Percentiles rank a stretch among this genome's conserved stretches.
These are phyloP conservation scores for Enteromius anoplus DNA, from an alignment of 2,797 vertebrate species.

Conservation along the genomic window DNA sequence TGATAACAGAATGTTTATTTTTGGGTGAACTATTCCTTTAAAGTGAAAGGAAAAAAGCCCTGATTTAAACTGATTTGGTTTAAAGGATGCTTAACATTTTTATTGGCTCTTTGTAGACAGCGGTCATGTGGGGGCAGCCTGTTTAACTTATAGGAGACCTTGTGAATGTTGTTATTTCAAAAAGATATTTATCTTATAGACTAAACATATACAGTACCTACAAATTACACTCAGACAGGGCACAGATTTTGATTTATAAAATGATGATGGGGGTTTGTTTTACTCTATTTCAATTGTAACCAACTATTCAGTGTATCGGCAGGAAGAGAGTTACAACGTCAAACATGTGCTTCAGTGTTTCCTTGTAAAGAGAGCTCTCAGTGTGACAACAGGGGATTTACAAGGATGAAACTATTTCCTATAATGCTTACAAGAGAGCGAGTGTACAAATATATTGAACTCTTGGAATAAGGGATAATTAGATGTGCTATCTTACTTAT, in stretches of 20 bases:
- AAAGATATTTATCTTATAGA: not conserved
- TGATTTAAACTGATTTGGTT: constrained; percentile 1
- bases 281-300: not conserved
- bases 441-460: not conserved
- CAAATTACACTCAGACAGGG: not conserved
- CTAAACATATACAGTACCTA: not conserved
- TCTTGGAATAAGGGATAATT: not conserved
- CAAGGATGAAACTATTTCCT: constrained; percentile 13
- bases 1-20: no score
- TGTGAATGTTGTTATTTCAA: not conserved
- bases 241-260: constrained; percentile 18
- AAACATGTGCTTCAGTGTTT: not conserved
- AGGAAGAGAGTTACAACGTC: not conserved
- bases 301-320: not conserved
- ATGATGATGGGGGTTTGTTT: constrained; percentile 12
- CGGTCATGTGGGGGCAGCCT: not conserved
- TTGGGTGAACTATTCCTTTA: no score
- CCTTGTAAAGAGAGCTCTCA: constrained; percentile 9
- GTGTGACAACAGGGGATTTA: not conserved
- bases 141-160: not conserved
- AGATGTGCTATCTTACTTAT: not conserved
- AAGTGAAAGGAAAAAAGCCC: not conserved
- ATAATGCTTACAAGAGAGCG: not conserved
- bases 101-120: not conserved
- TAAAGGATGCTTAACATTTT: not conserved